These are phyloP conservation scores for Pogoniulus pusillus DNA, from an alignment of 2,797 vertebrate species.

Conservation along the genomic window DNA sequence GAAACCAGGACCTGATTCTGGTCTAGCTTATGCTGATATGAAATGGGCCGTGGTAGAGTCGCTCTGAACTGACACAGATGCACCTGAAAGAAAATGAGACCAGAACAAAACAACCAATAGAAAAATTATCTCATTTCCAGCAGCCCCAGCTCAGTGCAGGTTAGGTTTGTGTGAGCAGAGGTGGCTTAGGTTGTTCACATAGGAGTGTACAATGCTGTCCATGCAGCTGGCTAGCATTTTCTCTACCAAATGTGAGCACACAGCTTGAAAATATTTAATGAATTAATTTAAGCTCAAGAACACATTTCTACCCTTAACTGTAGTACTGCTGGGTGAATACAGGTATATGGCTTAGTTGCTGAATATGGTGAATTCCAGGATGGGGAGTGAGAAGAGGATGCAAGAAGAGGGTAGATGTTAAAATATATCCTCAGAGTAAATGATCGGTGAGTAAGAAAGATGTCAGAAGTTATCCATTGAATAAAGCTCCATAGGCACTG, in stretches of 20 bases:
- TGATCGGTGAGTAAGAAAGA: constrained; percentile 38
- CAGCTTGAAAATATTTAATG: constrained; percentile 10
- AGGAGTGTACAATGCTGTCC: neutral
- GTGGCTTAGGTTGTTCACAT: neutral
- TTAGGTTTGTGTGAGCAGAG: neutral
- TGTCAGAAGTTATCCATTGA: constrained; percentile 27
- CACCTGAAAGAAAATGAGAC: neutral
- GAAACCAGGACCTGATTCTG: neutral
- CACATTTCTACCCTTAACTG: neutral
- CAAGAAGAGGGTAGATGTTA: neutral
- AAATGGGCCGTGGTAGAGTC: neutral
- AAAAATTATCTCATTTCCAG: neutral
- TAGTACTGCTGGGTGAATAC: neutral
- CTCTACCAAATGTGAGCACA: neutral
- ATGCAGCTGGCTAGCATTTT: neutral
- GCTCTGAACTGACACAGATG: neutral
- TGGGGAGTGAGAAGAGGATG: neutral
- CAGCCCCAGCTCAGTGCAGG: accelerated
- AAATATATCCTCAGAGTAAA: constrained; percentile 8
- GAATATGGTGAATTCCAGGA: neutral
- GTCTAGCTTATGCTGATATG: neutral
- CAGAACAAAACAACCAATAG: neutral
- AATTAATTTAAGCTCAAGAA: constrained; percentile 33
- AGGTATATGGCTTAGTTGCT: neutral
- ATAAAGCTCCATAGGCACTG: constrained; percentile 21